phyloP scores from a whole-genome alignment of 2,888 invertebrate species.

The Morpho deidamia region DNA sequence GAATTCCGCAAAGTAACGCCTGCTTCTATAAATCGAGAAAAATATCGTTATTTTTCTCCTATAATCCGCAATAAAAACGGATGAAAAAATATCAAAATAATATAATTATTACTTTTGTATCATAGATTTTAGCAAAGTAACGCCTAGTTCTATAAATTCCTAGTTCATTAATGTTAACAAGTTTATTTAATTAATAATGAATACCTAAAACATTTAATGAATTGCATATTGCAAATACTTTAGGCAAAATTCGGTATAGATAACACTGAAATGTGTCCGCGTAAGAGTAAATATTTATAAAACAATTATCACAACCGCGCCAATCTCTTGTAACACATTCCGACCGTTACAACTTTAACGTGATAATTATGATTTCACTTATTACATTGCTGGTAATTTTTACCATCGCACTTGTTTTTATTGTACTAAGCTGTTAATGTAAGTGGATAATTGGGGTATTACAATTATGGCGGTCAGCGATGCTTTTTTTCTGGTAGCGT shows the following conservation, averaged over 20 bases:
- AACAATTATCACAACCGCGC: constrained; percentile 66
- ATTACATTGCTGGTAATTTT: not conserved
- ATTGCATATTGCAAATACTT: constrained; percentile 34
- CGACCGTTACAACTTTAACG: not conserved
- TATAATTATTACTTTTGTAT: too few species aligned
- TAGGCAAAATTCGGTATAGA: constrained; percentile 4
- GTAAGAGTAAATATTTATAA: constrained; percentile 68
- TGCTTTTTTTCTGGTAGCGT: too few species aligned
- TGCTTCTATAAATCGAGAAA: too few species aligned
- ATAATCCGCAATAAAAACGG: too few species aligned
- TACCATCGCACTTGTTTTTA: not conserved
- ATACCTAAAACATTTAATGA: not conserved
- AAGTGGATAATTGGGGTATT: not conserved
- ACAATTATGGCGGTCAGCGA: too few species aligned
- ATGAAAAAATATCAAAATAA: too few species aligned
- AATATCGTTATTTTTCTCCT: too few species aligned
- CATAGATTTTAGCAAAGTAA: too few species aligned
- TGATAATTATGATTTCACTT: not conserved
- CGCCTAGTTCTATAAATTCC: too few species aligned
- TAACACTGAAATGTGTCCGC: constrained; percentile 27
- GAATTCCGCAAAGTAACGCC: too few species aligned
- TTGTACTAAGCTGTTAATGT: not conserved
- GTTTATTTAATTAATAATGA: not conserved
- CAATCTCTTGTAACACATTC: constrained; percentile 47
- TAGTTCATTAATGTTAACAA: too few species aligned